Base-by-base conservation (phyloP, 2,888 invertebrate species). In the Bibio marci region DNA sequence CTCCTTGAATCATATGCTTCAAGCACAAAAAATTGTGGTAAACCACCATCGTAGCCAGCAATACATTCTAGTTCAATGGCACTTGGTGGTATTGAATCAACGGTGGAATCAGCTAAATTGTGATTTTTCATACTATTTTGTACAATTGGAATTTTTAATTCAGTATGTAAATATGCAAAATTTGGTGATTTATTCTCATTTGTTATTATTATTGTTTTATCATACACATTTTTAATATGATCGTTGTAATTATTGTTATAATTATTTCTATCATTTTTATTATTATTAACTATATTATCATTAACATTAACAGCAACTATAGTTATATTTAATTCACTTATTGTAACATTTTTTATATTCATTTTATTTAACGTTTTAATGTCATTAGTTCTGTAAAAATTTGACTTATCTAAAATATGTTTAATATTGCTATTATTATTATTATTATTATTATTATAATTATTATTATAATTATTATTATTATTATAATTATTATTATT, bases 41-140 rank as follows among this genome's bases (percentile, higher is more conserved):
- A 69, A 1, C 90, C 90, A 2, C 90, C 88, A 53, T 90, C 87
- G 58, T 87, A 87, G 33, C 88, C 90, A 0, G 82, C 73, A 42
- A 82, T 74, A 59, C 90, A 90, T 50, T 85, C 81, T 42, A 90
- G 75, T 52, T 82, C 80, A 52, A 90, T 62, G 63, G 38, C 66
- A 60, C 49, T 71, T 70, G 26, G 62, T 53, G 43, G 37, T 28
- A 32, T 14, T 26, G 37, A 25, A 27, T 12, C 34, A n/a, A 10
- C 8, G 3, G 34, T 10, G 7, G 25, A 19, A 22, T 22, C 22
- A 22, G 8, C 8, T 22, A 22, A 22, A 22, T 22, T 22, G 8
- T 22, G 4, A 22, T 22, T 22, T 22, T 22, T 4, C 8, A 22
- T 22, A 6, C 5, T 4, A 6, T 4, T 22, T 8, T 6, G 22